phyloP scores from a whole-genome alignment of 2,888 invertebrate genomes.

The Glyphotaelius pellucidus region DNA sequence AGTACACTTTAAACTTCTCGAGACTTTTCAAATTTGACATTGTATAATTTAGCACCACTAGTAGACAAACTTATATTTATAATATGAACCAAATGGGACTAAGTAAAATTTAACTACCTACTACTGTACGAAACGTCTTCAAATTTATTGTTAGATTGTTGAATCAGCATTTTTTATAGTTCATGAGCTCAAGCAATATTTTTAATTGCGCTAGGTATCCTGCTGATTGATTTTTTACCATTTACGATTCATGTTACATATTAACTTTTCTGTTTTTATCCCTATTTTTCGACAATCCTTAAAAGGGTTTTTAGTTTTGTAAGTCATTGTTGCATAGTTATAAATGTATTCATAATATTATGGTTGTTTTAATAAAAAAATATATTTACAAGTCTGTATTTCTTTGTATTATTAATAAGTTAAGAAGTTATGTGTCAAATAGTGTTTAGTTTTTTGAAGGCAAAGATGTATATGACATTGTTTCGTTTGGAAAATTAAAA shows the following conservation, averaged over 20 bases:
- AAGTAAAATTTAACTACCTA: neutral
- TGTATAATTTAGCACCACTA: neutral
- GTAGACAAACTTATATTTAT: neutral
- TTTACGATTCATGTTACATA: neutral
- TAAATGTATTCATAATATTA: slow-evolving; percentile 13
- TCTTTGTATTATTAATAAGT: slow-evolving; percentile 21
- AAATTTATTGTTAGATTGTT: neutral
- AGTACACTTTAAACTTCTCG: neutral
- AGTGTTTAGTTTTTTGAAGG: slow-evolving; percentile 41
- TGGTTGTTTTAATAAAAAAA: slow-evolving; percentile 42
- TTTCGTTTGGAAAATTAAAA: neutral
- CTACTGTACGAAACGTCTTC: neutral
- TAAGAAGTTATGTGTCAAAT: slow-evolving; percentile 54
- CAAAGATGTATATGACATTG: neutral
- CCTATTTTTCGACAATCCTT: neutral
- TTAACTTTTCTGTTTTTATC: neutral
- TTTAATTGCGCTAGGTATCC: neutral
- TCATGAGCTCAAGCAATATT: neutral
- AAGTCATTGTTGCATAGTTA: slow-evolving; percentile 18
- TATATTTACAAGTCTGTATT: slow-evolving; percentile 8
- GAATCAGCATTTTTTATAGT: neutral
- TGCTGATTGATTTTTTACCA: neutral
- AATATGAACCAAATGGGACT: neutral
- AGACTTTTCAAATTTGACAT: neutral
- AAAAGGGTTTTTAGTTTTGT: neutral